Evolutionary conservation across 2,888 invertebrate species (phyloP).

Genomic region (Labia minor): DNA sequence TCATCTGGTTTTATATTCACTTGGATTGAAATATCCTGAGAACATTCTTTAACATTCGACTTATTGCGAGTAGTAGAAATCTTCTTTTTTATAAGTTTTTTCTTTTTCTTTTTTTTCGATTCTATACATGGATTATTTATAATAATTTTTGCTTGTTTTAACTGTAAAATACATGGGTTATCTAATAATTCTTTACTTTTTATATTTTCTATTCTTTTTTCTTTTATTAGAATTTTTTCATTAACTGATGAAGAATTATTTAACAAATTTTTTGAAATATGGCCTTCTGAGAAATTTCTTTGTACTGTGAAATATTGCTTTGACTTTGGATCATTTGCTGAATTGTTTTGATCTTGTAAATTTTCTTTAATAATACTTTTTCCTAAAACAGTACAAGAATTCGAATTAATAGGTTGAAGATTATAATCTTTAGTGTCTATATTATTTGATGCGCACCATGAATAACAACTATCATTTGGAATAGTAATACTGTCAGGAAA

Average conservation of each 20-base stretch:
- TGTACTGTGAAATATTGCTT: too few species aligned
- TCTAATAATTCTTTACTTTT: not conserved
- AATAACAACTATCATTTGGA: too few species aligned
- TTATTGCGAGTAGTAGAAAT: not conserved
- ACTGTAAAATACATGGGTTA: not conserved
- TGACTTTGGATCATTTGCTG: too few species aligned
- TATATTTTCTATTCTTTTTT: not conserved
- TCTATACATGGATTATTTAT: too few species aligned
- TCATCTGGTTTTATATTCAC: not conserved
- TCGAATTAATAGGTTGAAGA: not conserved
- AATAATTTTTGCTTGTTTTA: too few species aligned
- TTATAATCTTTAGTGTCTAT: not conserved
- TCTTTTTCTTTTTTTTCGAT: not conserved
- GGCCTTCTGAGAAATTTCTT: too few species aligned
- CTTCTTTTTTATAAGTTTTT: not conserved
- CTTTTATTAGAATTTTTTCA: not conserved
- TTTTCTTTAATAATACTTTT: not conserved
- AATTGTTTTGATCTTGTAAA: not conserved
- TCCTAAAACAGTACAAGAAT: slow-evolving; percentile 1
- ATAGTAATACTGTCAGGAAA: too few species aligned
- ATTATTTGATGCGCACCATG: not conserved
- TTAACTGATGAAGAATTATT: not conserved
- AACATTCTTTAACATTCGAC: not conserved
- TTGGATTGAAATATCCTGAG: not conserved
- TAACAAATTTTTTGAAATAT: not conserved